Evolutionary conservation across 2,888 invertebrate genomes (phyloP), one percentile per base, ranked within the genome.

Genomic region (Drosophila gaucha): DNA sequence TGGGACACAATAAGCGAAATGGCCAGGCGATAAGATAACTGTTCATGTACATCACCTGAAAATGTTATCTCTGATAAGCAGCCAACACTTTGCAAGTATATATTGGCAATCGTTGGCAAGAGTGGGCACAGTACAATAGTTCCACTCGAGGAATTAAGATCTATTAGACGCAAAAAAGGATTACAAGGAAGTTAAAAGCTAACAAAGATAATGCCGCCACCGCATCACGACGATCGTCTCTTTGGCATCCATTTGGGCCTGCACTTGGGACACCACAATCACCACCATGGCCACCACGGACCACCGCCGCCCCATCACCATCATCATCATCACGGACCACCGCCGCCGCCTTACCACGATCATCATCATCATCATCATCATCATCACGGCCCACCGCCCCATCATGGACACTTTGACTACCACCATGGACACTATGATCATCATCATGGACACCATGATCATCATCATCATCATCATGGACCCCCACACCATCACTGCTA

Each of bases 241-340:
- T 86, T 82, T 22, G 80, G 80, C 49, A 69, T 86, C 35, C 78
- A 80, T 3, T 20, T 86, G 6, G 80, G 80, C 6, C 31, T 86
- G 41, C 56, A 66, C 20, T 12, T 86, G 59, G 85, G 86, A 6
- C 74, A 74, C 6, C 67, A 77, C 16, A 54, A 72, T 18, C 58
- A 77, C 9, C 85, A 80, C 38, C 73, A 73, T 33, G 69, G 60
- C 12, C 84, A 83, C 33, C 66, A 47, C 10, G 47, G 47, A 31
- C 46, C 20, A n/a, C 71, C 73, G 20, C 74, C 74, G 18, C 47
- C 54, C 1, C 46, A 54, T 6, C 63, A 72, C 22, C 69, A 72
- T 14, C 71, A 72, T 22, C 72, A 76, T 36, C 85, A 85, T 26
- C 67, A 78, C 33, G 72, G 49, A 46, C 73, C 65, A 4, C 74